These are phyloP conservation scores for Stenichneumon culpator DNA, from an alignment of 2,888 invertebrate genomes.

Conservation along the genomic window DNA sequence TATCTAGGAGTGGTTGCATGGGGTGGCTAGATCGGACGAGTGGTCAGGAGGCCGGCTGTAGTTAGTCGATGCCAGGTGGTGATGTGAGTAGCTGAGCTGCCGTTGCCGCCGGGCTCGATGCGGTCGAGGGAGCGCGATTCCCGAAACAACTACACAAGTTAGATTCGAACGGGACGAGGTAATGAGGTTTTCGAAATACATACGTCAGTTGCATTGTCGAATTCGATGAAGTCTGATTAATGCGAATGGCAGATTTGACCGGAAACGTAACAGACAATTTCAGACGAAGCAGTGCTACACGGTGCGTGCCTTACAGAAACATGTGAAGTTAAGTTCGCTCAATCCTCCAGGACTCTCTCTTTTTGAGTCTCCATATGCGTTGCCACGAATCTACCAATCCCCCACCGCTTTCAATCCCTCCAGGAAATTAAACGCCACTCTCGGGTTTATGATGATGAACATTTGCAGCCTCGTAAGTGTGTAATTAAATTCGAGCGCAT, in stretches of 20 bases:
- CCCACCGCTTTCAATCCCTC: conserved; percentile 12
- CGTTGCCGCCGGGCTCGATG: not conserved
- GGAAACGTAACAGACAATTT: not conserved
- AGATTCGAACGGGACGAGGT: not conserved
- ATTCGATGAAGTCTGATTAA: not conserved
- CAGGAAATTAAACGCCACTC: conserved; percentile 44
- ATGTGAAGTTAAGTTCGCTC: not conserved
- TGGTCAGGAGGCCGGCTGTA: conserved; percentile 15
- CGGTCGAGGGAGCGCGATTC: conserved; percentile 4
- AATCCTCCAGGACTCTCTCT: not conserved
- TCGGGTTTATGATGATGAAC: conserved; percentile 57
- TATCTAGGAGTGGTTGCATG: conserved; percentile 23
- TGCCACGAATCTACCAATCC: conserved; percentile 67
- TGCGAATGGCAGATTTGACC: not conserved
- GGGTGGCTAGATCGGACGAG: not conserved
- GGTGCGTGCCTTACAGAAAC: not conserved
- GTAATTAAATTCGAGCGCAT: conserved; percentile 69
- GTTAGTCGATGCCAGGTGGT: conserved; percentile 20
- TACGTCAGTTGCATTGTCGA: conserved; percentile 1
- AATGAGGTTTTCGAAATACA: conserved; percentile 10
- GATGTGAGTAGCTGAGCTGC: not conserved
- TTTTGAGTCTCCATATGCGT: not conserved
- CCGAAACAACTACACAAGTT: conserved; percentile 8
- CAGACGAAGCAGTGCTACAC: not conserved
- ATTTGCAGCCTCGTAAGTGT: conserved; percentile 68